Evolutionary conservation across 2,797 vertebrate genomes (phyloP).

Genomic region (Gadopsis marmoratus): DNA sequence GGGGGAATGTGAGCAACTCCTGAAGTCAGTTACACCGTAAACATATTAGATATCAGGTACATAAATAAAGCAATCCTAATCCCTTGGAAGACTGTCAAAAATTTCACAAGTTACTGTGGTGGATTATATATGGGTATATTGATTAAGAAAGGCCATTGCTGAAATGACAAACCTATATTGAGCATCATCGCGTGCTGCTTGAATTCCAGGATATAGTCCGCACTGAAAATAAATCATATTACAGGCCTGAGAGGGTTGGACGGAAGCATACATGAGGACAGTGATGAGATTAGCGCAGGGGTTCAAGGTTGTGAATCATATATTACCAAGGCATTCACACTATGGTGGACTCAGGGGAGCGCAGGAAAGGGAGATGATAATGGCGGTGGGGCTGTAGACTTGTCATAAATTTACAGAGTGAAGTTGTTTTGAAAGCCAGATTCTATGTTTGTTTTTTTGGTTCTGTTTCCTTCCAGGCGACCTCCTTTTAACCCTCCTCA

Average conservation of each 20-base stretch:
- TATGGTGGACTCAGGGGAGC: neutral
- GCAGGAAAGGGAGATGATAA: conserved; percentile 13
- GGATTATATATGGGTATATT: conserved; percentile 19
- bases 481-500: conserved; percentile 15
- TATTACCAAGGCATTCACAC: conserved; percentile 10
- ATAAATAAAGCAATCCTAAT: conserved; percentile 34
- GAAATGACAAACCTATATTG: conserved; percentile 10
- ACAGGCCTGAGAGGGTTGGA: conserved; percentile 2
- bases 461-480: conserved; percentile 36
- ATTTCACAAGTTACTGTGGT: conserved; percentile 26
- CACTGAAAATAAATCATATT: conserved; percentile 1
- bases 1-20: conserved; percentile 9
- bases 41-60: conserved; percentile 24
- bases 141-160: conserved; percentile 26
- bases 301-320: conserved; percentile 16
- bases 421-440: conserved; percentile 30
- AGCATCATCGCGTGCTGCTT: conserved; percentile 23
- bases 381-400: neutral
- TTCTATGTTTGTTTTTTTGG: conserved; percentile 23
- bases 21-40: conserved; percentile 16
- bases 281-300: conserved; percentile 52
- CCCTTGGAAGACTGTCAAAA: conserved; percentile 23
- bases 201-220: conserved; percentile 9
- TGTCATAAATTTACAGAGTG: conserved; percentile 33
- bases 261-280: conserved; percentile 10